phyloP scores from a whole-genome alignment of 2,797 vertebrate genomes.

The Spea hammondii region DNA sequence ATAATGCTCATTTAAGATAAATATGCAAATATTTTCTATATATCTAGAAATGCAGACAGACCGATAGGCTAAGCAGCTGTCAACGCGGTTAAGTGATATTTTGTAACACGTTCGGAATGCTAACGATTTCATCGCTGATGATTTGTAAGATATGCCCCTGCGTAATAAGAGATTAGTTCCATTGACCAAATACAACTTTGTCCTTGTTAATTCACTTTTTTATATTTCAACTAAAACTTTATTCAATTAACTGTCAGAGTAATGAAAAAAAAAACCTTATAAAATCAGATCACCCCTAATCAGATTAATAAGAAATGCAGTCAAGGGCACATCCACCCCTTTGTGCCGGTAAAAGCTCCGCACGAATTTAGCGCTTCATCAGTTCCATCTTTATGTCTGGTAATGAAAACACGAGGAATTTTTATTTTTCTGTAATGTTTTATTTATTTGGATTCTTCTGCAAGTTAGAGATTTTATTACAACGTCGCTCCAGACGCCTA shows the following conservation, averaged over 20 bases:
- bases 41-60: too few relatives aligned
- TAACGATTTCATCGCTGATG: not conserved
- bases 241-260: conserved; percentile 36
- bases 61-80: too few relatives aligned
- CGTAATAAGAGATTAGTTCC: conserved; percentile 33
- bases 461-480: conserved; percentile 8
- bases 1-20: too few relatives aligned
- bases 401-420: conserved; percentile 7
- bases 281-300: conserved; percentile 39
- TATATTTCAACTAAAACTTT: conserved; percentile 40
- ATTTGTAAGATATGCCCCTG: not conserved
- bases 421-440: not conserved
- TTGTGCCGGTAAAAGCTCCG: conserved; percentile 28
- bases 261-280: conserved; percentile 17
- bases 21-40: too few relatives aligned
- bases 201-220: conserved; percentile 39
- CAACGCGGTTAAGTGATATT: not conserved
- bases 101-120: not conserved
- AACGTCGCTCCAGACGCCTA: not conserved
- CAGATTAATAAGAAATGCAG: conserved; percentile 42
- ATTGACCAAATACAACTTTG: conserved; percentile 22
- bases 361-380: conserved; percentile 23
- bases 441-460: conserved; percentile 14
- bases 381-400: conserved; percentile 15
- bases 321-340: conserved; percentile 32